phyloP scores from a whole-genome alignment of 2,797 vertebrate genomes.

The Fundulus diaphanus region DNA sequence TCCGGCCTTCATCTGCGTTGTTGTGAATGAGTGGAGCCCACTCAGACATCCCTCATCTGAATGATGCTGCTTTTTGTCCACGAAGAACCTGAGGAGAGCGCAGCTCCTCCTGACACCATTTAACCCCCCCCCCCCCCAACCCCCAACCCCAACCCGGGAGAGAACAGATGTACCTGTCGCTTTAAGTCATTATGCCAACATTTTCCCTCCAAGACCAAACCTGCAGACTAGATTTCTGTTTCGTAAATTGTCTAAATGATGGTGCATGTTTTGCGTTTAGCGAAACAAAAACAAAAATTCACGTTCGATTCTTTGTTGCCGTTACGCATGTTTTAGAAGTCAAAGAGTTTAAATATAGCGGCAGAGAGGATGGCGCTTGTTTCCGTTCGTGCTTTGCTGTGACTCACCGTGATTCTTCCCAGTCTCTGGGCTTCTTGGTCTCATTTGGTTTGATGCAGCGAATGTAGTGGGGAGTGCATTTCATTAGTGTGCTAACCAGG shows the following conservation, averaged over 20 bases:
- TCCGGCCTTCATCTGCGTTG: background rate
- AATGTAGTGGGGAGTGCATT: slow-evolving; percentile 98
- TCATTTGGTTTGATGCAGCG: slow-evolving; percentile 99
- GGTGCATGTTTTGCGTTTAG: background rate
- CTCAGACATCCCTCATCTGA: background rate
- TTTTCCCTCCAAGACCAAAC: background rate
- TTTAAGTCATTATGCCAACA: background rate
- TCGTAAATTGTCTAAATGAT: background rate
- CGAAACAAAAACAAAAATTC: background rate
- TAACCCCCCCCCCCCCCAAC: background rate
- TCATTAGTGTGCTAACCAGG: slow-evolving; percentile 96
- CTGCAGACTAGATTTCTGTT: background rate
- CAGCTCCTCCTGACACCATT: background rate
- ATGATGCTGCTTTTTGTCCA: background rate
- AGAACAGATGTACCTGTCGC: background rate
- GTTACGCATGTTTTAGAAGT: background rate
- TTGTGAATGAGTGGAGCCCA: background rate
- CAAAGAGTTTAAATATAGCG: background rate
- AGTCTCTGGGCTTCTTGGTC: slow-evolving; percentile 95
- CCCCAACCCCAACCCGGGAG: background rate
- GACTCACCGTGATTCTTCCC: slow-evolving; percentile 96
- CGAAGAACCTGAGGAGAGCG: background rate
- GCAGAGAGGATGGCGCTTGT: background rate
- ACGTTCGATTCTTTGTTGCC: background rate
- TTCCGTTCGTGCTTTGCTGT: background rate